Evolutionary conservation across 2,113 vertebrate species (phyloP), one percentile per base, ranked within the genome.

Genomic region (Balaenoptera acutorostrata): DNA sequence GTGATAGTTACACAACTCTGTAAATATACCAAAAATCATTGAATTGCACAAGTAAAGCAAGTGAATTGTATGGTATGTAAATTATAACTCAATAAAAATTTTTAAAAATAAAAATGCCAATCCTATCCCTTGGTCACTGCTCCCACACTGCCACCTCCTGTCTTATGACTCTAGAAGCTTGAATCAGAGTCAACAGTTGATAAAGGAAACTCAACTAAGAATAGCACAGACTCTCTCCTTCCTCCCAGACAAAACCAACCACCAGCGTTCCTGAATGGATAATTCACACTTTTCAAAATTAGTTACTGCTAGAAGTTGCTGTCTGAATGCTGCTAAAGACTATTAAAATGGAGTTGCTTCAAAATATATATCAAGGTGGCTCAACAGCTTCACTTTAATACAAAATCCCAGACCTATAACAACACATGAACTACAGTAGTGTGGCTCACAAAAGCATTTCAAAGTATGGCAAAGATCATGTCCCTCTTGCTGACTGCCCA

Each of bases 101-200:
- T 52, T 52, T 52, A 18, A 52, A 52, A 52, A 52, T 52, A 66
- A 83, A 74, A 88, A 87, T 25, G 55, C 80, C 88, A 95, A 36
- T 23, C 44, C 82, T 18, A 61, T 39, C 52, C 82, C 14, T 81
- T n/a, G 78, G 97, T 96, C 96, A 96, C 90, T 92, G 96, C 93
- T 97, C 89, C 98, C 95, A 97, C 92, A 97, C 92, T 97, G 97
- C 96, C 98, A 97, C 92, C 97, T 98, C 96, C 97, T 93, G 96
- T 97, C 95, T 96, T 59, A 59, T 17, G 69, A 96, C 92, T 97
- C 96, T 93, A 44, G 46, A 93, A 97, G 81, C 88, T 77, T 95
- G 93, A 97, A 93, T 97, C 89, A 95, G 80, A 97, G 49, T 36
- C 91, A 93, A 86, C 46, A 89, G 68, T 91, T 0, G 8, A 96